These are phyloP conservation scores for Baryphthengus martii DNA, from an alignment of 2,113 vertebrate species.

Conservation along the genomic window DNA sequence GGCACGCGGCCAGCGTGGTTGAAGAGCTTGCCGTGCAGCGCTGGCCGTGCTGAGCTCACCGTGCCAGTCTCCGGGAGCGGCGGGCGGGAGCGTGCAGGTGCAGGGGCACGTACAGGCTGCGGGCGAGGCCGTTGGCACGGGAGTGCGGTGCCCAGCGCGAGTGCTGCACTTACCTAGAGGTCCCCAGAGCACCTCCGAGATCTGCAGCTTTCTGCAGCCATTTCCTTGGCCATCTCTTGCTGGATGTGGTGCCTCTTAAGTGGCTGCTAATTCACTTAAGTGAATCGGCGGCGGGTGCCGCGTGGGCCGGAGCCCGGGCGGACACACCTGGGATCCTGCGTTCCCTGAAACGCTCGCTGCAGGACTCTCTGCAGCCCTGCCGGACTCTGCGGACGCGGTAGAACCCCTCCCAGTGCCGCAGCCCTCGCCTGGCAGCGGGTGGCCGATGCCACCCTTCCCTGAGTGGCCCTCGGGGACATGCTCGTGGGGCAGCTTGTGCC, in stretches of 20 bases:
- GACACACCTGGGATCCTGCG: neutral
- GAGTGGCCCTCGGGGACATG: neutral
- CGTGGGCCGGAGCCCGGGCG: neutral
- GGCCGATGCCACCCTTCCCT: neutral
- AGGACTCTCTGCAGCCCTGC: neutral
- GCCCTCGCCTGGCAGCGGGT: fast-evolving
- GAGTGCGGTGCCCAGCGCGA: fast-evolving
- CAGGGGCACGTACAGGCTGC: fast-evolving
- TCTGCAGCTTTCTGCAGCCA: neutral
- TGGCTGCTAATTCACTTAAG: neutral
- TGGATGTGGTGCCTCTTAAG: neutral
- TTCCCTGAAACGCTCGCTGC: neutral
- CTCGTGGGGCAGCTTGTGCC: fast-evolving
- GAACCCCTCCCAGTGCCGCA: neutral
- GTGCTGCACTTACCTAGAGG: neutral
- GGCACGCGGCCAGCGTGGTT: neutral
- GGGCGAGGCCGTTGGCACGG: fast-evolving
- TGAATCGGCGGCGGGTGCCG: neutral
- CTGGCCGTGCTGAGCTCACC: neutral
- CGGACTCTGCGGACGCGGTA: neutral
- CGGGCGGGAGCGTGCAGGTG: neutral
- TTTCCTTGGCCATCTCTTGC: neutral
- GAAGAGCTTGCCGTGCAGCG: too few relatives aligned
- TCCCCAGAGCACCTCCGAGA: neutral
- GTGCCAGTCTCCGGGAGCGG: fast-evolving